These are phyloP conservation scores for Microctonus hyperodae DNA, from an alignment of 2,888 invertebrate species.

Conservation along the genomic window DNA sequence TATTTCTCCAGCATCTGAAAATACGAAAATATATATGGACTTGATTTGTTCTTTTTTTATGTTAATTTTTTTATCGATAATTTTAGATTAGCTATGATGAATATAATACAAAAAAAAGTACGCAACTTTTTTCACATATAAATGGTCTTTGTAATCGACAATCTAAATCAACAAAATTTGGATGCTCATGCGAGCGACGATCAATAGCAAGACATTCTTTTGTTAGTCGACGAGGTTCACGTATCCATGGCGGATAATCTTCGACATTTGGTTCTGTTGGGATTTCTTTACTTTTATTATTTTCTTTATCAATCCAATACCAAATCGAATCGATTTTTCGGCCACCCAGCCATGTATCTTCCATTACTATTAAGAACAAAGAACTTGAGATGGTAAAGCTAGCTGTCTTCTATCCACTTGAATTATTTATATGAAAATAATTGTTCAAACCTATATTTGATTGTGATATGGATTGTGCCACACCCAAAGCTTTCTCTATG, in stretches of 20 bases:
- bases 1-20: conserved; percentile 37
- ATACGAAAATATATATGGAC: neutral
- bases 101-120: neutral
- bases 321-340: conserved; percentile 41
- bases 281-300: conserved; percentile 38
- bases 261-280: conserved; percentile 64
- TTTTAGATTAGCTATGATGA: neutral
- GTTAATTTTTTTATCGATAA: neutral
- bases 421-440: neutral
- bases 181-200: conserved; percentile 64
- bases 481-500: conserved; percentile 63
- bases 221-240: conserved; percentile 57
- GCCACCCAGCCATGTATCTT: conserved; percentile 49
- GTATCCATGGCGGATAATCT: conserved; percentile 64
- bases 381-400: neutral
- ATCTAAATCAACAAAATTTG: conserved; percentile 67
- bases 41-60: neutral
- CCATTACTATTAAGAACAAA: conserved; percentile 37
- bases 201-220: conserved; percentile 65
- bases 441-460: conserved; percentile 65
- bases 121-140: conserved; percentile 64
- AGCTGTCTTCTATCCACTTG: no score
- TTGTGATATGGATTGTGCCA: conserved; percentile 66
- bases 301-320: conserved; percentile 42
- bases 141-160: conserved; percentile 65